These are phyloP conservation scores for Trichechus manatus DNA, from an alignment of 2,113 vertebrate species.

Conservation along the genomic window DNA sequence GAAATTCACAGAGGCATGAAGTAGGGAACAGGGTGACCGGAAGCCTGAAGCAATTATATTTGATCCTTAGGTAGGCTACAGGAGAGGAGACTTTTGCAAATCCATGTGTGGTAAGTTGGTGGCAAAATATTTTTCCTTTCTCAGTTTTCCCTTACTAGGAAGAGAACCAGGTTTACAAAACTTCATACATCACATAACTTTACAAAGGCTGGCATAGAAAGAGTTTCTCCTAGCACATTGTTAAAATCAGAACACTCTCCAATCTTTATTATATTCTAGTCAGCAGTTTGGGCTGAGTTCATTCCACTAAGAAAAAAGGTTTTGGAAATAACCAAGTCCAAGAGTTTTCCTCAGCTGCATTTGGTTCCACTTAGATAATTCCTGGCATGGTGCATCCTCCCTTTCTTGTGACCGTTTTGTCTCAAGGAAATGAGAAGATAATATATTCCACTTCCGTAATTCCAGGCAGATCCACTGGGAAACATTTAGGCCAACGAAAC, in stretches of 20 bases:
- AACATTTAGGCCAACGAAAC: background rate
- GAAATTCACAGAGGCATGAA: background rate
- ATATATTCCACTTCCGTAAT: background rate
- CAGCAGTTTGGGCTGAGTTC: conserved; percentile 39
- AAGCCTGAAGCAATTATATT: background rate
- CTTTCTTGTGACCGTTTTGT: conserved; percentile 44
- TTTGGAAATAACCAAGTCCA: conserved; percentile 56
- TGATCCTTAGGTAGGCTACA: background rate
- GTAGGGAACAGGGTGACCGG: background rate
- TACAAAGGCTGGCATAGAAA: background rate
- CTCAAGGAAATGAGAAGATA: conserved; percentile 64
- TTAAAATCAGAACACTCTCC: conserved; percentile 39
- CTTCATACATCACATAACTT: background rate
- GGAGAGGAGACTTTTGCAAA: background rate
- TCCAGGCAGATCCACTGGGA: background rate
- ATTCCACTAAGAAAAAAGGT: conserved; percentile 45
- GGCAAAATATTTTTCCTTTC: conserved; percentile 14
- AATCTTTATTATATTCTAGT: background rate
- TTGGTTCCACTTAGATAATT: conserved; percentile 78
- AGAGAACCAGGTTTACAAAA: conserved; percentile 20
- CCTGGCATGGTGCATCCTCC: conserved; percentile 29
- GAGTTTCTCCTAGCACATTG: background rate
- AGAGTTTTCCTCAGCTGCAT: conserved; percentile 37
- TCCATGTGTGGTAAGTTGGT: background rate
- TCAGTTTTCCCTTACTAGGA: background rate